Evolutionary conservation across 1,140 invertebrate species (phyloP), one percentile per base, ranked within the genome.

Genomic region (Bombyx mori): DNA sequence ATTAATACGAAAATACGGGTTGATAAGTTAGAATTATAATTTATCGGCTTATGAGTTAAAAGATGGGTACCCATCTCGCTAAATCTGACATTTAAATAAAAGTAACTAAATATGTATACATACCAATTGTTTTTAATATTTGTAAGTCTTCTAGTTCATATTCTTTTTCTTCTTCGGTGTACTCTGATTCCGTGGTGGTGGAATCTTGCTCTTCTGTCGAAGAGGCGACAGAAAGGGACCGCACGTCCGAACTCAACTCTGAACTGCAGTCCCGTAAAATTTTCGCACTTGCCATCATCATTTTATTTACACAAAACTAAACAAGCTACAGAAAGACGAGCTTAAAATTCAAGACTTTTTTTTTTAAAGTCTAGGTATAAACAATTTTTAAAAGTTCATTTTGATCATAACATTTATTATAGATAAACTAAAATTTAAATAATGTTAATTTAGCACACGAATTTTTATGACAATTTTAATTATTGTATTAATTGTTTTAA

Each of bases 101-200:
- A 54, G 18, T 9, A 47, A 35, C 9, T 12, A 7, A 47, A 6
- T 10, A 10, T 47, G 8, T n/a, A 42, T 48, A 61, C 93, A 92
- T 73, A 94, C 93, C 94, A 54, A 95, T 93, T 52, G 93, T 95
- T 88, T 94, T 95, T 62, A 95, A 90, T 62, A 94, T 94, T 73
- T 94, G 93, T 63, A 94, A 90, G 71, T 94, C 92, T 62, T 95
- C 93, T 65, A 95, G 83, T 64, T 91, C 91, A 71, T 92, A 93
- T 67, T 91, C 91, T 60, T 92, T 91, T 52, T 91, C 89, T 62
- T 92, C 92, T 69, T 93, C 92, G 49, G 88, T 88, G 58, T 88
- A 90, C 60, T 90, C 89, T 0, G 89, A 89, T 52, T 90, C 89
- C 0, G 83, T 88, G 68, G 89, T 89, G 62, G 86, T 79, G 26